Evolutionary conservation across 2,888 invertebrate genomes (phyloP), one percentile per base, ranked within the genome.

Genomic region (Lasioglossum morio): DNA sequence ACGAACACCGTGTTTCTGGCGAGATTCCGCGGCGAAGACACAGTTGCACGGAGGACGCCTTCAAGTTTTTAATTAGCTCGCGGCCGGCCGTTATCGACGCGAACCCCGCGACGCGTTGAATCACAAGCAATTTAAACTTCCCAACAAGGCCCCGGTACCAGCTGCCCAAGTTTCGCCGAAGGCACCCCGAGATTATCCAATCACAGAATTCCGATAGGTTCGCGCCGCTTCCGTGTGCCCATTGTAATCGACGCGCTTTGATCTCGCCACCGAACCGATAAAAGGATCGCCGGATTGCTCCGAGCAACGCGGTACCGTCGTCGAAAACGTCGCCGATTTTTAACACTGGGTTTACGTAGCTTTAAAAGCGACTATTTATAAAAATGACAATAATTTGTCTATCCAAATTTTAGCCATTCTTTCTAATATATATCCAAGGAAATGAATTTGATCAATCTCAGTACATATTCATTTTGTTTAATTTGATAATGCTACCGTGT

Each of bases 51-150:
- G 57, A 19, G 75, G 69, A 76, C 57, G 80, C 30, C 76, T 79
- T 63, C 14, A 85, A 87, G 84, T 87, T 89, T 89, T 87, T 90
- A 90, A 90, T 90, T 90, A 84, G 82, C 77, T 82, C n/a, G 43
- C 53, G 70, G 69, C 46, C 34, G 16, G 75, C 76, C 82, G 89
- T 88, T 88, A 89, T 89, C 85, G 85, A 70, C 37, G 73, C 72
- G 85, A 43, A 73, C 63, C 66, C 66, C 48, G 46, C 46, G 46
- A 40, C 78, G 70, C 53, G 48, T 60, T 81, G 77, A 72, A 84
- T 79, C 40, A 79, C 78, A 79, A 75, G 88, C 81, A 90, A 90
- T 90, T 90, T 86, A 88, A 87, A 90, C 74, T 90, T 90, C 79
- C 12, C 79, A 81, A 14, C 63, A 19, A 23, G 48, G 82, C 10